These are phyloP conservation scores for Vidua macroura DNA, from an alignment of 2,113 vertebrate genomes.

Conservation along the genomic window DNA sequence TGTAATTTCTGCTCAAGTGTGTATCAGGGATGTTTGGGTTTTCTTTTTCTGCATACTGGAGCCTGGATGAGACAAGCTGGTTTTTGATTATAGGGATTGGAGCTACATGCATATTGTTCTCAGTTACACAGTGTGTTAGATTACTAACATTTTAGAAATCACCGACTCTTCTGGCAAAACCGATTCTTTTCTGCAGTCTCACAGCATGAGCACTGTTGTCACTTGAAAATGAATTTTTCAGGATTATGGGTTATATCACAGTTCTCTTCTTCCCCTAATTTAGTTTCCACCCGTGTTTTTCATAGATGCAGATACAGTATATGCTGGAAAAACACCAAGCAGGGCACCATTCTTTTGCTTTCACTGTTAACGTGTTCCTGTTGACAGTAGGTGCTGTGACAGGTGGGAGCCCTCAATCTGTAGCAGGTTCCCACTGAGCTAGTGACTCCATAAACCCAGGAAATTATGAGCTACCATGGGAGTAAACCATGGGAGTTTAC, in stretches of 20 bases:
- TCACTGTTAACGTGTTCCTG: neutral
- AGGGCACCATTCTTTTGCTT: neutral
- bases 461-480: neutral
- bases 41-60: neutral
- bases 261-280: neutral
- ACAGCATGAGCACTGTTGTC: neutral
- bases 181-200: neutral
- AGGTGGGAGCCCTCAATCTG: neutral
- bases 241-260: neutral
- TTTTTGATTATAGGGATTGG: constrained; percentile 1
- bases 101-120: neutral
- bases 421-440: neutral
- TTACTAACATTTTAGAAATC: constrained; percentile 21
- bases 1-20: neutral
- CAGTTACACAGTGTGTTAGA: neutral
- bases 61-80: neutral
- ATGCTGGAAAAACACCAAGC: neutral
- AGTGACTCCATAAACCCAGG: neutral
- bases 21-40: neutral
- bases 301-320: neutral
- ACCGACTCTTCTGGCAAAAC: neutral
- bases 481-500: neutral
- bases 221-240: neutral
- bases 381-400: neutral
- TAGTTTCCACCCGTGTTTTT: neutral